phyloP scores from a whole-genome alignment of 2,797 vertebrate genomes.

The Percopsis omiscomaycus region DNA sequence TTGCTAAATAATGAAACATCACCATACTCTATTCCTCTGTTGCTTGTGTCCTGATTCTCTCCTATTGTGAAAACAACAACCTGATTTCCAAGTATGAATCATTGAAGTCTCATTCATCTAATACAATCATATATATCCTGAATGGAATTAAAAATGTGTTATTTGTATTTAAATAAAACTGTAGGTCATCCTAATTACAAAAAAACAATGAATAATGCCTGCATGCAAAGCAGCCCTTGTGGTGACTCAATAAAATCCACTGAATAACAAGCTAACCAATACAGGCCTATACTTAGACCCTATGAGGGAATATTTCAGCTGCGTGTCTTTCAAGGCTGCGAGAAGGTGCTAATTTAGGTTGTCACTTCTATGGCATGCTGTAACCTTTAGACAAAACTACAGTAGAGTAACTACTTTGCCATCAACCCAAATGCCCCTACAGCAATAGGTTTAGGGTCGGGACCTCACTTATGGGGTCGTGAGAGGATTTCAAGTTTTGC shows the following conservation, averaged over 20 bases:
- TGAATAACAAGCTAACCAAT: not conserved
- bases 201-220: too few relatives aligned
- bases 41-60: too few relatives aligned
- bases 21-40: too few relatives aligned
- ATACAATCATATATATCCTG: not conserved
- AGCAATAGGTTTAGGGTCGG: conserved; percentile 11
- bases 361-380: conserved; percentile 46
- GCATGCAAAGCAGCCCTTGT: conserved; percentile 15
- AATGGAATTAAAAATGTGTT: not conserved
- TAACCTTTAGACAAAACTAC: conserved; percentile 48
- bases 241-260: conserved; percentile 14
- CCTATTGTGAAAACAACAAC: too few relatives aligned
- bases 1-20: too few relatives aligned
- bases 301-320: conserved; percentile 8
- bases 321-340: conserved; percentile 40
- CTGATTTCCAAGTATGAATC: too few relatives aligned
- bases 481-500: too few relatives aligned
- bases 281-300: not conserved
- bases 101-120: not conserved
- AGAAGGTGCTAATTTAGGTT: conserved; percentile 54
- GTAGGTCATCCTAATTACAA: not conserved
- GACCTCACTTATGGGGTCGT: too few relatives aligned
- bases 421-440: conserved; percentile 19
- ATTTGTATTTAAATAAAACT: too few relatives aligned
- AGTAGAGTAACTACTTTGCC: conserved; percentile 12